These are phyloP conservation scores for Ophion ventricosus DNA, from an alignment of 2,888 invertebrate genomes.

Conservation along the genomic window DNA sequence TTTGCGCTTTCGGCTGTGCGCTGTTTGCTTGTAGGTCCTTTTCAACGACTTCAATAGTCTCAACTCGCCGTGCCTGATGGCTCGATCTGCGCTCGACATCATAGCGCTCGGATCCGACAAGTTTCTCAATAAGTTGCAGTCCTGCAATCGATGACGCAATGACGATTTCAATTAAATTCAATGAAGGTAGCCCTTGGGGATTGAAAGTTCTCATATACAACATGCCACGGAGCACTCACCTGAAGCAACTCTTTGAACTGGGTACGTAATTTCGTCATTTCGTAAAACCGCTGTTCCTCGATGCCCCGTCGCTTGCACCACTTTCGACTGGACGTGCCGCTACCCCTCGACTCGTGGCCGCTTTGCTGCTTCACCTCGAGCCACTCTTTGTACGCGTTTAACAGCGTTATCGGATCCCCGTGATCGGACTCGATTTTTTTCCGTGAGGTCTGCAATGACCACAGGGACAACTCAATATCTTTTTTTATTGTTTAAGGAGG, in stretches of 20 bases:
- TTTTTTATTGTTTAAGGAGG: no score
- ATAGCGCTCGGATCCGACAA: conserved; percentile 84
- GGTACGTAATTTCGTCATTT: conserved; percentile 95
- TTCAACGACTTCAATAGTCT: conserved; percentile 93
- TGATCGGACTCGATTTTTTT: conserved; percentile 95
- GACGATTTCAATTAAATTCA: no score
- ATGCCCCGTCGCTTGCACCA: conserved; percentile 96
- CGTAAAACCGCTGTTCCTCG: conserved; percentile 98
- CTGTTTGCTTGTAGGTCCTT: conserved; percentile 88
- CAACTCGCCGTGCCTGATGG: conserved; percentile 94
- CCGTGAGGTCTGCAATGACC: conserved; percentile 86
- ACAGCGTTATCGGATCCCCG: conserved; percentile 96
- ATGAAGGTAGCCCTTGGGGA: no score
- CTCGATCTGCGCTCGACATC: conserved; percentile 89
- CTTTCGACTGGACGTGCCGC: conserved; percentile 83
- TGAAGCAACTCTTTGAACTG: conserved; percentile 94
- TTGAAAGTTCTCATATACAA: neutral
- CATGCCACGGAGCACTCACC: conserved; percentile 81
- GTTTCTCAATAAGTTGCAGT: conserved; percentile 86
- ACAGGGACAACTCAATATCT: neutral
- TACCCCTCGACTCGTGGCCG: conserved; percentile 74
- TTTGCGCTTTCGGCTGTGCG: conserved; percentile 88
- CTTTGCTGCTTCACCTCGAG: conserved; percentile 89
- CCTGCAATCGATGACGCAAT: conserved; percentile 80
- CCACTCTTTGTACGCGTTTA: conserved; percentile 96